Conservation (phyloP, 1,140 invertebrate genomes). For the Propsilocerus akamusi region DNA sequence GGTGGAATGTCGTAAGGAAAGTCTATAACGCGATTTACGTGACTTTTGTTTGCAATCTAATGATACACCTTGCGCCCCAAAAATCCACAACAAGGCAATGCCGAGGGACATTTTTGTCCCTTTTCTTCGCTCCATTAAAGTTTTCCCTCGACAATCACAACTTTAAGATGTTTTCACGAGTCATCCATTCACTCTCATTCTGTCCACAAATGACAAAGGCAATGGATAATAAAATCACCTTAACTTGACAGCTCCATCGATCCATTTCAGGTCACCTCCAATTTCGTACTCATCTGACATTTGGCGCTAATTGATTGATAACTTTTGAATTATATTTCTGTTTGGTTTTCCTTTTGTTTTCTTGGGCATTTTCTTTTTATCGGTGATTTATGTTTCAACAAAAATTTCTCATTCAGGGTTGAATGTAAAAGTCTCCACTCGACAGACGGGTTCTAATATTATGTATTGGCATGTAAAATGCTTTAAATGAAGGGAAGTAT, state of each 20-base stretch:
- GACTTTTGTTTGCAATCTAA: constrained; percentile 4
- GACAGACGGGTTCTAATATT: too few species aligned
- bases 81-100: too few species aligned
- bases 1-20: constrained; percentile 1
- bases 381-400: neutral
- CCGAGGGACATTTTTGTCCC: neutral
- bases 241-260: constrained; percentile 3
- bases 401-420: neutral
- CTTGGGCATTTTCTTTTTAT: neutral
- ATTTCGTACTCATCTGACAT: neutral
- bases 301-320: constrained; percentile 1
- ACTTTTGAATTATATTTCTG: neutral
- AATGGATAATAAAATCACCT: constrained; percentile 4
- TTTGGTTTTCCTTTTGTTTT: neutral
- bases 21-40: constrained; percentile 2
- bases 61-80: too few species aligned
- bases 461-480: too few species aligned
- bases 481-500: too few species aligned
- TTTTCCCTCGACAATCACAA: too few species aligned
- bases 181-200: too few species aligned
- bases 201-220: too few species aligned
- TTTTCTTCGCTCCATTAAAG: neutral
- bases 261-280: neutral
- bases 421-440: too few species aligned
- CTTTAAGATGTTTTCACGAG: too few species aligned